Evolutionary conservation across 37 sponge, comb jelly and placozoan genomes (phyloP), one percentile per base, ranked within the genome.

Genomic region (Axinella damicornis): DNA sequence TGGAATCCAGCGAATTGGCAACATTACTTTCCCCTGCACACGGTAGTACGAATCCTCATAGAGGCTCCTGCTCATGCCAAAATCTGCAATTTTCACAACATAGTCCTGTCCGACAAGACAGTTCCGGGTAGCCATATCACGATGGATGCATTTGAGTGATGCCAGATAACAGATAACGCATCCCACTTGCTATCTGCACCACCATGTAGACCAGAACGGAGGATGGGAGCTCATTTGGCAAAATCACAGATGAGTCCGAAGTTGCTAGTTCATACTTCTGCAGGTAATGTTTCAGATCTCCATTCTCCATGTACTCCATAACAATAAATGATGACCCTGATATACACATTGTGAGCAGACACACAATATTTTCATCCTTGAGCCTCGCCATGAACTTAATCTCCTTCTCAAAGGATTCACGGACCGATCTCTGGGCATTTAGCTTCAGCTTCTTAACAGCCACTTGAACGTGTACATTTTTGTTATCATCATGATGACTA

Each of bases 231-330:
- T 77, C 24, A 38, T 74, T 67, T 46, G 32, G 28, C n/a, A n/a
- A n/a, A n/a, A n/a, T n/a, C n/a, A n/a, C n/a, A 18, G 56, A 53
- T 18, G 62, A 22, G 21, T 79, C 73, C n/a, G 33, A 19, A 0
- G 41, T 25, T 17, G 59, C 72, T 21, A 74, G 60, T 33, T 85
- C 37, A 33, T 80, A 74, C 24, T 89, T 81, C 72, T 93, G 53
- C 33, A 96, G 72, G 65, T 71, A 91, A 72, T 91, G 84, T 69
- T 93, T 83, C 37, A 96, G 82, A 65, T 96, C 97, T 71, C 94
- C 94, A 56, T 90, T 93, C 74, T 96, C 94, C 94, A 96, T 92
- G 78, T 96, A 96, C 81, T 95, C 96, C 87, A 95, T 95, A 66
- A 95, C 76, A 31, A 94, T 90, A 84, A 94, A 94, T 0, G 78